Evolutionary conservation across 2,888 invertebrate genomes (phyloP).

Genomic region (Craniophora ligustri): DNA sequence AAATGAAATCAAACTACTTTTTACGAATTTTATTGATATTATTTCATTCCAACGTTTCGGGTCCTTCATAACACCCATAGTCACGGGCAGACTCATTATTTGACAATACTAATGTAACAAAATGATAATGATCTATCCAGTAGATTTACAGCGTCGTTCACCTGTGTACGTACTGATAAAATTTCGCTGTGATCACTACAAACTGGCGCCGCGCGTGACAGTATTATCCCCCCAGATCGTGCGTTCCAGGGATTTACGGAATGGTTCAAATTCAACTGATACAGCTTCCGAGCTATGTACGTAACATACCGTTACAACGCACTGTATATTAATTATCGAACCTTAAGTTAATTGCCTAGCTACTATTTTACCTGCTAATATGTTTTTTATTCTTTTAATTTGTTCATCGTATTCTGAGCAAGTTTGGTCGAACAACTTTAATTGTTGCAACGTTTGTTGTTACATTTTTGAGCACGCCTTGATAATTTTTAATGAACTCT

Average conservation of each 20-base stretch:
- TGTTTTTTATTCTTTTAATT: too few species aligned
- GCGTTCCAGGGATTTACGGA: slow-evolving; percentile 8
- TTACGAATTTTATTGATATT: too few species aligned
- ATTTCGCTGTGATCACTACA: slow-evolving; percentile 10
- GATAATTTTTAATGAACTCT: slow-evolving; percentile 49
- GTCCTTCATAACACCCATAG: too few species aligned
- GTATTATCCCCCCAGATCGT: slow-evolving; percentile 22
- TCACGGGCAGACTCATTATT: too few species aligned
- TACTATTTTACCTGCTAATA: slow-evolving; percentile 25
- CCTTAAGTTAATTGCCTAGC: slow-evolving; percentile 14
- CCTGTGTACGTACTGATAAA: slow-evolving; percentile 16
- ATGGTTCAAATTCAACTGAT: not conserved
- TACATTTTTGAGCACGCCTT: slow-evolving; percentile 40
- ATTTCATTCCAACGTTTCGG: too few species aligned
- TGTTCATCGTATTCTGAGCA: too few species aligned
- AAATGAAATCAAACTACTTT: too few species aligned
- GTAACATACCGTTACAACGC: not conserved
- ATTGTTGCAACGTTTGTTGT: too few species aligned
- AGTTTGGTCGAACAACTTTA: too few species aligned
- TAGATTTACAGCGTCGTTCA: slow-evolving; percentile 16
- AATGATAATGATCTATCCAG: slow-evolving; percentile 6
- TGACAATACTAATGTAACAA: not conserved
- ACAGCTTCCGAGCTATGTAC: not conserved
- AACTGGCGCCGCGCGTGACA: not conserved
- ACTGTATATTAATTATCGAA: slow-evolving; percentile 12